Evolutionary conservation across 1,140 invertebrate genomes (phyloP).

Genomic region (Drosophila grimshawi): DNA sequence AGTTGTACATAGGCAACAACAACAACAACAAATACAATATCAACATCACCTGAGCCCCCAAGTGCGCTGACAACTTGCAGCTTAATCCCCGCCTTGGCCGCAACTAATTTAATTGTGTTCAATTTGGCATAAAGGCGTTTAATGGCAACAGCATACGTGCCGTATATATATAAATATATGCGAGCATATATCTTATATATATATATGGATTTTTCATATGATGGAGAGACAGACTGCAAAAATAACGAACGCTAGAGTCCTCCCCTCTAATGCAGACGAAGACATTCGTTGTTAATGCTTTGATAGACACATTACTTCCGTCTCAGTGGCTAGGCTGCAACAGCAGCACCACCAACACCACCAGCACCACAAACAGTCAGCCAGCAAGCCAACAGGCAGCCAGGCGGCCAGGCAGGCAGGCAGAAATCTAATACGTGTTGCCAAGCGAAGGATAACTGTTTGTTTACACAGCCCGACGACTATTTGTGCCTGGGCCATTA

Average conservation of each 20-base stretch:
- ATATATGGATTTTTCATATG: conserved; percentile 35
- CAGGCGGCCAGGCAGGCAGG: conserved; percentile 26
- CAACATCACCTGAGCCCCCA: conserved; percentile 29
- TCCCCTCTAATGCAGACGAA: conserved; percentile 35
- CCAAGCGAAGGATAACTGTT: conserved; percentile 74
- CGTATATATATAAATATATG: conserved; percentile 2
- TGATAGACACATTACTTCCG: conserved; percentile 83
- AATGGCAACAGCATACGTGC: conserved; percentile 48
- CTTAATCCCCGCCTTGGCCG: conserved; percentile 73
- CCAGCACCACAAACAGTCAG: neutral
- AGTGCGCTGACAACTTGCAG: conserved; percentile 55
- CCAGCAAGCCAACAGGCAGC: conserved; percentile 15
- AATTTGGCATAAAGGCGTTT: conserved; percentile 79
- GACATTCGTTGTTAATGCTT: conserved; percentile 79
- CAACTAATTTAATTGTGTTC: conserved; percentile 83
- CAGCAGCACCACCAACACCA: conserved; percentile 31
- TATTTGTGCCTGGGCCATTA: conserved; percentile 42
- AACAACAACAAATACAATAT: conserved; percentile 52
- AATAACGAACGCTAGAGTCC: neutral
- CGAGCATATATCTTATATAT: conserved; percentile 13
- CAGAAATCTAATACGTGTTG: conserved; percentile 81
- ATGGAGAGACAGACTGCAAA: conserved; percentile 20
- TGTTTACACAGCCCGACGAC: conserved; percentile 67
- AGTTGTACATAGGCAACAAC: conserved; percentile 70
- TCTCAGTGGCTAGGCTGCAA: conserved; percentile 77